These are phyloP conservation scores for Bhutanitis thaidina DNA, from an alignment of 2,888 invertebrate genomes.

Conservation along the genomic window DNA sequence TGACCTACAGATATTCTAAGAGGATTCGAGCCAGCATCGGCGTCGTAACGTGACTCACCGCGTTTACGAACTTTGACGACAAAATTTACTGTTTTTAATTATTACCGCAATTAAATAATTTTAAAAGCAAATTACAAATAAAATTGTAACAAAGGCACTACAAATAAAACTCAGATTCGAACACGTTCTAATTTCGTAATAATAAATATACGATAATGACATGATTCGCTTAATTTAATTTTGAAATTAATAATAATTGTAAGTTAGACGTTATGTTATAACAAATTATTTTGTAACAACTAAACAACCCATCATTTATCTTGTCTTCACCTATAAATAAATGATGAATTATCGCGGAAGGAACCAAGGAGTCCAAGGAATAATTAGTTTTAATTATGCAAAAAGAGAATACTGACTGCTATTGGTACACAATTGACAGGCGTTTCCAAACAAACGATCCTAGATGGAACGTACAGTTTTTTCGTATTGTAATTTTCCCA, in stretches of 20 bases:
- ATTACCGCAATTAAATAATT: too few relatives aligned
- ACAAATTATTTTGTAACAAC: too few relatives aligned
- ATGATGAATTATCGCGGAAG: neutral
- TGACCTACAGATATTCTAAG: constrained; percentile 2
- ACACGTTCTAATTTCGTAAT: too few relatives aligned
- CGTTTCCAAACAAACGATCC: constrained; percentile 36
- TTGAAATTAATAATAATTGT: too few relatives aligned
- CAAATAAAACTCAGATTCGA: too few relatives aligned
- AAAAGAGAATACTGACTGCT: constrained; percentile 28
- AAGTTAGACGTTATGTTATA: too few relatives aligned
- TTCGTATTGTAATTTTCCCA: constrained; percentile 24
- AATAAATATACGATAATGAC: too few relatives aligned
- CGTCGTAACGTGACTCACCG: constrained; percentile 9
- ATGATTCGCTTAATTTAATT: too few relatives aligned
- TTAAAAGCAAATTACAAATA: too few relatives aligned
- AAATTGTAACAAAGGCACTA: too few relatives aligned
- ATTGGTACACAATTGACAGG: constrained; percentile 33
- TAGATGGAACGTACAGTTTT: constrained; percentile 33
- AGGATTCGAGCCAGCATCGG: constrained; percentile 9
- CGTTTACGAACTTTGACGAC: constrained; percentile 11
- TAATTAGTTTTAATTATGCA: neutral
- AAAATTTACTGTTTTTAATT: neutral
- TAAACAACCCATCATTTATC: too few relatives aligned
- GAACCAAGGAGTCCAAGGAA: neutral
- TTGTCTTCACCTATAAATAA: neutral